These are phyloP conservation scores for Sitta europaea DNA, from an alignment of 2,113 vertebrate species.

Conservation along the genomic window DNA sequence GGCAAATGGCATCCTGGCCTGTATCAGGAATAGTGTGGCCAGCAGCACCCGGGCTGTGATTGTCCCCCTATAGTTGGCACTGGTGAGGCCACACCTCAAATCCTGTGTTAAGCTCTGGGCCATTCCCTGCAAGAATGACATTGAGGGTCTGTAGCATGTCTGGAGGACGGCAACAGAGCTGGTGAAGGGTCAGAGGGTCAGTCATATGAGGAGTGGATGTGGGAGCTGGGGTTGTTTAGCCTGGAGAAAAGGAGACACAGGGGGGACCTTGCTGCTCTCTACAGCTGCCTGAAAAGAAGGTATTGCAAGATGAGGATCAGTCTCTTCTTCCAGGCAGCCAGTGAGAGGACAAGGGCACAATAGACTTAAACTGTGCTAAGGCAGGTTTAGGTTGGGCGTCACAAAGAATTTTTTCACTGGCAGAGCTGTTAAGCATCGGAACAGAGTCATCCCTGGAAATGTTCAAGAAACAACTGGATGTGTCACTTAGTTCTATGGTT, in stretches of 20 bases:
- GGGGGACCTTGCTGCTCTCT: not conserved
- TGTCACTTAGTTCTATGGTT: not conserved
- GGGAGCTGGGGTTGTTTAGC: not conserved
- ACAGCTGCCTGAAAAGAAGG: not conserved
- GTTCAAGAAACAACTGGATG: not conserved
- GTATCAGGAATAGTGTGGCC: not conserved
- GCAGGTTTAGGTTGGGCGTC: not conserved
- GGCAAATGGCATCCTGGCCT: not conserved
- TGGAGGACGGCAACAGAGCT: not conserved
- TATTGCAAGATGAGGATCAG: not conserved
- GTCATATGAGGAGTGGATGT: not conserved
- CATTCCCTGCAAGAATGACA: not conserved
- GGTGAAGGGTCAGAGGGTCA: not conserved
- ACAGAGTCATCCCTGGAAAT: not conserved
- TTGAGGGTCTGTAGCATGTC: accelerated
- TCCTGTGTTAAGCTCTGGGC: not conserved
- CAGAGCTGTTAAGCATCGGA: not conserved
- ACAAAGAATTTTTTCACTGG: not conserved
- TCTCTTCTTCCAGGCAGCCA: not conserved
- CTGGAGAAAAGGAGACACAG: not conserved
- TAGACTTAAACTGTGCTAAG: not conserved
- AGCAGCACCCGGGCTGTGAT: not conserved
- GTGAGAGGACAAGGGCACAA: not conserved
- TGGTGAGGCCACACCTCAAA: not conserved
- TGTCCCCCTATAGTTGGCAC: accelerated